Base-by-base conservation (phyloP, 2,888 invertebrate genomes). In the Nephrotoma guestfalica region DNA sequence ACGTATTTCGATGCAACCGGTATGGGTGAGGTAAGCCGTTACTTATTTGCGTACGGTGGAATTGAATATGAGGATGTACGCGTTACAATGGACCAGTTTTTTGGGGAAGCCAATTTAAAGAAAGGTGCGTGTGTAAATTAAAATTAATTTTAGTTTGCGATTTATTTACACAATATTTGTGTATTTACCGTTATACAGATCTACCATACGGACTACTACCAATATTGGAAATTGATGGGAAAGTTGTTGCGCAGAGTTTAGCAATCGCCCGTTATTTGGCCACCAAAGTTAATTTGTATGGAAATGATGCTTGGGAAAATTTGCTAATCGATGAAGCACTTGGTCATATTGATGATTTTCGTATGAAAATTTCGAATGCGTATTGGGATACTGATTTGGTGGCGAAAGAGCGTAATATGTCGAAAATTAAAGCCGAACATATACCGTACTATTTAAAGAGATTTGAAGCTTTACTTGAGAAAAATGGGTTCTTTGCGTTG, bases 31-130 rank as follows among this genome's bases (percentile, higher is more conserved):
- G 93, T 94, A 51, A 92, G 94, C 88, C 92, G 94, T 88, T 93
- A 93, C 88, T 90, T 95, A 9, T 91, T 95, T 87, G 93, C 93
- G 87, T 94, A 94, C 89, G 93, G 94, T 85, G 93, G 92, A 87
- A 90, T 93, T 86, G 92, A 94, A 87, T 95, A 94, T 89, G 94
- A 94, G 90, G 95, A 95, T 91, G 90, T 92, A 88, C 93, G 94
- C 86, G 91, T 94, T 87, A 92, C 93, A 86, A 89, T 91, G 85
- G 92, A 92, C 7, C 30, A 71, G 30, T 71, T 71, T 71, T 71
- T 13, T 30, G 71, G 30, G 9, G 9, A 71, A 71, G 15, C n/a
- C 15, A 6, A 15, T 57, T 1, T 51, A 0, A 18, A 30, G 30
- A 71, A 71, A 71, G 71, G 71, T 71, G 71, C 11, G 71, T 51